Conservation (phyloP, 2,797 vertebrate genomes). For the Melanotaenia nigrans region DNA sequence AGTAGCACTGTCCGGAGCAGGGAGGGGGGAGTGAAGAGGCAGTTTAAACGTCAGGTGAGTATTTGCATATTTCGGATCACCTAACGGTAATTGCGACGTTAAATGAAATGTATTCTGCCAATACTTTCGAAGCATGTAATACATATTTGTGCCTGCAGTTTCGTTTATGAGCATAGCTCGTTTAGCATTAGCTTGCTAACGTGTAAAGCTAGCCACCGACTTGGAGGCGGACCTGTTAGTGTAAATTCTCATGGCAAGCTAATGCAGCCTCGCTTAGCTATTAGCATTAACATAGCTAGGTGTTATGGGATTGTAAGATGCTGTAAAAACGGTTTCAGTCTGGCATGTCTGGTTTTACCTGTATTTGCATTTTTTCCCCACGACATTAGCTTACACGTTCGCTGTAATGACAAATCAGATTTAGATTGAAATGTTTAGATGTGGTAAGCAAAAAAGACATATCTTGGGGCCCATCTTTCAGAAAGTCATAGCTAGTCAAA, state of each 20-base stretch:
- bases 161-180: slow-evolving; percentile 8
- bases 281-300: slow-evolving; percentile 56
- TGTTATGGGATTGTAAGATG: slow-evolving; percentile 29
- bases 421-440: slow-evolving; percentile 5
- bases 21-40: slow-evolving; percentile 72
- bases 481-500: slow-evolving; percentile 41
- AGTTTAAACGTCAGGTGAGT: slow-evolving; percentile 76
- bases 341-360: not conserved
- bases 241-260: slow-evolving; percentile 47
- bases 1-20: slow-evolving; percentile 65
- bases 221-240: slow-evolving; percentile 49
- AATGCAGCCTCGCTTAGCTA: slow-evolving; percentile 46
- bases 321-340: not conserved
- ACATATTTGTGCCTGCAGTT: not conserved
- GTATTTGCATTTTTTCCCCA: not conserved
- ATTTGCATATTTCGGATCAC: slow-evolving; percentile 33
- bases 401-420: slow-evolving; percentile 35
- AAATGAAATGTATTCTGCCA: not conserved
- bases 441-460: slow-evolving; percentile 19
- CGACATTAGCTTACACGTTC: not conserved
- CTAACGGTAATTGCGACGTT: not conserved
- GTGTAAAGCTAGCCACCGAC: slow-evolving; percentile 44
- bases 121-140: not conserved
- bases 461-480: slow-evolving; percentile 56
- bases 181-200: slow-evolving; percentile 68